Evolutionary conservation across 2,797 vertebrate species (phyloP).

Genomic region (Anguilla pacifica): DNA sequence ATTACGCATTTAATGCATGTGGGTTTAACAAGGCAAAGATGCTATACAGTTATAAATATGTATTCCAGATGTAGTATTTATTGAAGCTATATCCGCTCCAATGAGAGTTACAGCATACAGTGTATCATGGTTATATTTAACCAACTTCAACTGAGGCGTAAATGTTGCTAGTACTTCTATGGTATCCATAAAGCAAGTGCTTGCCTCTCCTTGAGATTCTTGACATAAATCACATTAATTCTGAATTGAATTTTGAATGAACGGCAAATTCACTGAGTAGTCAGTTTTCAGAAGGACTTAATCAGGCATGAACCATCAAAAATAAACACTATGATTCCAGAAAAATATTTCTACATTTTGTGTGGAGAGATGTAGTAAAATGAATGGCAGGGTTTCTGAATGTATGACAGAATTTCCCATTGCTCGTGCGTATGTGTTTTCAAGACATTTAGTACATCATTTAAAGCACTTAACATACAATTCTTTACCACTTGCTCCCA

Average conservation of each 20-base stretch:
- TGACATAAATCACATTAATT: neutral
- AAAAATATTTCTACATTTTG: neutral
- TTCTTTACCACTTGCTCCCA: too few species aligned
- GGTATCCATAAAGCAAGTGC: neutral
- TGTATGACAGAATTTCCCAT: too few species aligned
- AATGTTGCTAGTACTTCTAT: neutral
- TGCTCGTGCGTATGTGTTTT: too few species aligned
- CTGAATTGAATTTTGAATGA: neutral
- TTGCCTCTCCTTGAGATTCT: neutral
- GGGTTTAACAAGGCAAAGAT: neutral
- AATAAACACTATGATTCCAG: neutral
- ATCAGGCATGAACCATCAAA: neutral
- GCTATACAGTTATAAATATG: neutral
- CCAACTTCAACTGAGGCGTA: neutral
- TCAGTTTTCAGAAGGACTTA: neutral
- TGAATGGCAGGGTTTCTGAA: neutral
- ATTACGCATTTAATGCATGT: neutral
- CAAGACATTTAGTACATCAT: too few species aligned
- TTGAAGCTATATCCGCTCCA: neutral
- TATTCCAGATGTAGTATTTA: neutral
- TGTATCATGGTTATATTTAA: neutral
- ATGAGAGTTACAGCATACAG: neutral
- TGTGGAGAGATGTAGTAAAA: neutral
- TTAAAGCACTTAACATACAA: too few species aligned
- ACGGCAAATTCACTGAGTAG: neutral